Percentiles rank a stretch among this genome's conserved stretches.
Evolutionary conservation across 2,113 vertebrate genomes (phyloP).

Genomic region (Rutilus rutilus): DNA sequence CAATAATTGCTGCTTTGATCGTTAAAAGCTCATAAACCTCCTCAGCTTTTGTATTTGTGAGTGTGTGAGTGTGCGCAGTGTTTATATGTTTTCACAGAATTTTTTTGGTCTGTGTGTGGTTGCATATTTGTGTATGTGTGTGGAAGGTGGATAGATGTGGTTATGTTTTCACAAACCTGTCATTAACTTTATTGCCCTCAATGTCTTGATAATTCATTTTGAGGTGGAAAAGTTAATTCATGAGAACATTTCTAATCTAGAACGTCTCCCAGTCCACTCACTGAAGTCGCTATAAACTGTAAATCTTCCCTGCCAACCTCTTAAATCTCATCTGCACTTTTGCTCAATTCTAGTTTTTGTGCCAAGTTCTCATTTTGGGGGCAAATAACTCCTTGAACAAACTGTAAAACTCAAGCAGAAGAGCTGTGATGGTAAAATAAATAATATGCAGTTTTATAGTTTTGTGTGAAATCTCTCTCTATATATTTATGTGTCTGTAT

Average conservation of each 20-base stretch:
- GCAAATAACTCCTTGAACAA: not conserved
- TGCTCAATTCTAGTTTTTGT: not conserved
- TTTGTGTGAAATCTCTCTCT: not conserved
- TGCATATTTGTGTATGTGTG: not conserved
- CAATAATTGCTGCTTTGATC: slow-evolving; percentile 64
- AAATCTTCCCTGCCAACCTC: not conserved
- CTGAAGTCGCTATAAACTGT: not conserved
- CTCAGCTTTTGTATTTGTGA: slow-evolving; percentile 65
- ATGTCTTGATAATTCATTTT: not conserved
- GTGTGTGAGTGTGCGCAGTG: not conserved
- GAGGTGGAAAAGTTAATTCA: not conserved
- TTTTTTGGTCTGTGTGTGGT: not conserved
- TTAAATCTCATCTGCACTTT: not conserved
- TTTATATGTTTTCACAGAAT: not conserved
- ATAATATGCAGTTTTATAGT: not conserved
- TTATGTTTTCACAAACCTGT: not conserved
- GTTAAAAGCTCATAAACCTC: slow-evolving; percentile 69
- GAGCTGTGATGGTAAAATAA: not conserved
- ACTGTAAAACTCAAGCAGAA: not conserved
- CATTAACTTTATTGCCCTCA: not conserved
- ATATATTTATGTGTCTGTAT: not conserved
- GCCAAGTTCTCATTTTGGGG: not conserved
- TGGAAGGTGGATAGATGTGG: not conserved
- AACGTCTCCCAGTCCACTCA: not conserved
- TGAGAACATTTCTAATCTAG: not conserved